A percentile compares a stretch with the other conserved stretches of the same genome.
These are phyloP conservation scores for Leucoraja ocellata DNA, from an alignment of 2,797 vertebrate genomes.

Conservation along the genomic window DNA sequence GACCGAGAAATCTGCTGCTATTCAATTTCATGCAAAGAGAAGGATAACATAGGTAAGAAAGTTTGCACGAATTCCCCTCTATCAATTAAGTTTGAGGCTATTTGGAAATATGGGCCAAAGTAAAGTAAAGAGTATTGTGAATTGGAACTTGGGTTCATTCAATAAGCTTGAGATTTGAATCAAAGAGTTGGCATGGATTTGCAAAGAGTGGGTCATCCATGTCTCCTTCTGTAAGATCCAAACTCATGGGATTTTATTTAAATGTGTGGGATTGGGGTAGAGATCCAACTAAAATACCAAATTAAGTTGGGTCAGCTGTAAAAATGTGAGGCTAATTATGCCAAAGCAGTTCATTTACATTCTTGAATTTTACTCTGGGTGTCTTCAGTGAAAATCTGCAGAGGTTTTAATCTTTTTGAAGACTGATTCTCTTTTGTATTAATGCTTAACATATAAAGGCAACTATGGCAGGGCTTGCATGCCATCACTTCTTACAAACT, in stretches of 20 bases:
- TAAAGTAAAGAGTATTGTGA: neutral
- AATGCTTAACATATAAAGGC: too few relatives aligned
- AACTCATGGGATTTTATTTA: neutral
- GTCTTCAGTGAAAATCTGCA: too few relatives aligned
- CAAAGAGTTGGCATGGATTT: neutral
- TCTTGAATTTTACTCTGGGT: too few relatives aligned
- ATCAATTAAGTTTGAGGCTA: neutral
- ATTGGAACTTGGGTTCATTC: neutral
- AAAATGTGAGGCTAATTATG: too few relatives aligned
- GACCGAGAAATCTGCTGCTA: conserved; percentile 78
- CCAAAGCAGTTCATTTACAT: too few relatives aligned
- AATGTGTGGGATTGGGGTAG: neutral
- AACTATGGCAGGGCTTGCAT: too few relatives aligned
- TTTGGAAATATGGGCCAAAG: neutral
- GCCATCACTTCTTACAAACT: too few relatives aligned
- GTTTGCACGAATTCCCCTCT: neutral
- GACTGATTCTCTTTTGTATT: too few relatives aligned
- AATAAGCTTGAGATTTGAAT: neutral
- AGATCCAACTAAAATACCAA: too few relatives aligned
- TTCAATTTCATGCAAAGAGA: conserved; percentile 98
- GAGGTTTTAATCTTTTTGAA: too few relatives aligned
- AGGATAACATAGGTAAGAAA: conserved; percentile 73
- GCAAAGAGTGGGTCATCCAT: neutral
- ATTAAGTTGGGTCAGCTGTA: too few relatives aligned
- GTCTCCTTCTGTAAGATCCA: neutral